Base-by-base conservation (phyloP, 2,797 vertebrate species). In the Enoplosus armatus region DNA sequence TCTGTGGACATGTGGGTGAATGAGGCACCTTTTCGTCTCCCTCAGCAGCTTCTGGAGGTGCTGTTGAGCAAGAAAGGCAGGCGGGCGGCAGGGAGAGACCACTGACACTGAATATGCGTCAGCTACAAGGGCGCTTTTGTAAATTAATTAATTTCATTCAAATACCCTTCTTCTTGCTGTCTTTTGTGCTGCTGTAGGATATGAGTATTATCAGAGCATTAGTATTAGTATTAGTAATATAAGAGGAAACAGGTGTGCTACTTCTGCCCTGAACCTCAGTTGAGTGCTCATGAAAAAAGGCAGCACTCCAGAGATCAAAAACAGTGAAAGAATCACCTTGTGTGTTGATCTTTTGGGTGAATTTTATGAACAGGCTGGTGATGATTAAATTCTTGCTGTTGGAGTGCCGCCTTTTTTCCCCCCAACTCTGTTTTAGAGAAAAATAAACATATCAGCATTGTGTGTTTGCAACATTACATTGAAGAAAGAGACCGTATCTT, bases 21-120 rank as follows among this genome's bases (percentile, higher is more conserved):
- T 64, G 63, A 63, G 54, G 55, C 61, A n/a, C 27, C 12, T 6
- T 82, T 62, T 67, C 50, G 24, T 53, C 67, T 80, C 68, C 59
- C 58, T 85, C 43, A 51, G 62, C 31, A 64, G 37, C 64, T 20
- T 54, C 67, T 59, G 37, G 75, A 75, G 51, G 59, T 76, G 50
- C 24, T 71, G 75, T 61, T 37, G 73, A 84, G 69, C 53, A 68
- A 45, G 64, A 73, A 79, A 26, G 62, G 74, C 3, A 8, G 75
- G 39, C 37, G 31, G 35, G 33, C 8, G 5, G 18, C 24, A 69
- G 43, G 83, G 37, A 64, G 74, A 87, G 37, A 72, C 39, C 54
- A 56, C 66, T 55, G 66, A 77, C 54, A 59, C 72, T 83, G 79
- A 89, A 87, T 89, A 84, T 89, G 65, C 65, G 77, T 86, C 73